Percentiles rank a stretch among this genome's conserved stretches.
Evolutionary conservation across 2,888 invertebrate species (phyloP).

Genomic region (Cataglyphis altisquamis): DNA sequence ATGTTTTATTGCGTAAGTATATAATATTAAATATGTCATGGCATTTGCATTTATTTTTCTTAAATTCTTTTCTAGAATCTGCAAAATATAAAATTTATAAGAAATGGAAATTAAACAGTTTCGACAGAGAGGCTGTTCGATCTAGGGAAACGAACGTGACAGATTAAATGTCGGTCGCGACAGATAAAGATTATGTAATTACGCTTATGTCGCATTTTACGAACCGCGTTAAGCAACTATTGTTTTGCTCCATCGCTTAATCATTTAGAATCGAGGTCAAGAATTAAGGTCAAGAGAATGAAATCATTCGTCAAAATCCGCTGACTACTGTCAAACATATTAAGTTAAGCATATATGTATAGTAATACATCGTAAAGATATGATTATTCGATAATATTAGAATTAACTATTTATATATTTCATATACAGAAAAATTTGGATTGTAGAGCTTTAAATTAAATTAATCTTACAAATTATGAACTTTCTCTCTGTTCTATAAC

Average conservation of each 20-base stretch:
- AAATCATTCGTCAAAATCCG: slow-evolving; percentile 40
- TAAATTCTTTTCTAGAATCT: background rate
- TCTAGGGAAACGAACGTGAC: background rate
- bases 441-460: background rate
- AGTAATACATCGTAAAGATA: background rate
- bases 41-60: background rate
- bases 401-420: background rate
- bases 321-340: slow-evolving; percentile 33
- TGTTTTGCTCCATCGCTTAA: slow-evolving; percentile 62
- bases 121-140: background rate
- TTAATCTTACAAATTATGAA: background rate
- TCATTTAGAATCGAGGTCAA: slow-evolving; percentile 53
- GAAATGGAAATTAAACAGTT: background rate
- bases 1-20: no score
- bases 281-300: slow-evolving; percentile 66
- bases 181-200: slow-evolving; percentile 70
- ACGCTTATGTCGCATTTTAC: slow-evolving; percentile 65
- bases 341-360: background rate
- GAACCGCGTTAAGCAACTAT: slow-evolving; percentile 67
- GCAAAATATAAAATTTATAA: background rate
- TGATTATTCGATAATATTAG: background rate
- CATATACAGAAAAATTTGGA: background rate
- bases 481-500: background rate
- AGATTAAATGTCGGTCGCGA: slow-evolving; percentile 23
- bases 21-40: background rate